Base-by-base conservation (phyloP, 2,113 vertebrate genomes). In the Scomber japonicus region DNA sequence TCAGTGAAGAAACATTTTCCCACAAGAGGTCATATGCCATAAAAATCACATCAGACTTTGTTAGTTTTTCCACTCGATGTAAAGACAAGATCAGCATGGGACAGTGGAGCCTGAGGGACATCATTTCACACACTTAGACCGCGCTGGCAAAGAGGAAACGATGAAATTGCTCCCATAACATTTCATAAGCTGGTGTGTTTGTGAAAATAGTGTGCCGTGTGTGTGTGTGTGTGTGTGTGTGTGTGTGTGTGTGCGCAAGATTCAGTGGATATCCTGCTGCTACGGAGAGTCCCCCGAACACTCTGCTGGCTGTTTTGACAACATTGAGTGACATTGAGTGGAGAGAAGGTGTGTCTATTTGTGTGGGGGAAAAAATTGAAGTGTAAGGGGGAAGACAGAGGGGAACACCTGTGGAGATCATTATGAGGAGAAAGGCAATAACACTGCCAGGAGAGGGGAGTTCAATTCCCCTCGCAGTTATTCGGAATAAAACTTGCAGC, bases 241-340 rank as follows among this genome's bases (percentile, higher is more conserved):
- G 14, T 49, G 35, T 9, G 1, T 27, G 24, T 27, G 24, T 27
- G 24, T 27, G 4, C 11, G 48, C 14, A 13, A 35, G 40, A 15
- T 40, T 53, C 13, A 31, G 16, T 11, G 0, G 61, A 45, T 1
- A 3, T 11, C 68, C 60, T 56, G 48, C 66, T 66, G 78, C 45
- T 64, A 15, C n/a, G 11, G 46, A 69, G 12, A 66, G 19, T 76
- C 60, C 64, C 64, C 59, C 2, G 27, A 62, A 68, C 48, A 66
- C 46, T 80, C 11, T 10, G 46, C 11, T 12, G 46, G 16, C 40
- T 84, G 63, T 75, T 78, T 70, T n/a, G 63, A 82, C 50, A 77
- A 71, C 75, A 76, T 53, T 56, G 46, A 30, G 62, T 65, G 67
- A 75, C 56, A 72, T 40, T n/a, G 56, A 14, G 21, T n/a, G 12